A percentile compares a stretch with the other conserved stretches of the same genome.
These are phyloP conservation scores for Cephonodes hylas DNA, from an alignment of 2,888 invertebrate species.

Conservation along the genomic window DNA sequence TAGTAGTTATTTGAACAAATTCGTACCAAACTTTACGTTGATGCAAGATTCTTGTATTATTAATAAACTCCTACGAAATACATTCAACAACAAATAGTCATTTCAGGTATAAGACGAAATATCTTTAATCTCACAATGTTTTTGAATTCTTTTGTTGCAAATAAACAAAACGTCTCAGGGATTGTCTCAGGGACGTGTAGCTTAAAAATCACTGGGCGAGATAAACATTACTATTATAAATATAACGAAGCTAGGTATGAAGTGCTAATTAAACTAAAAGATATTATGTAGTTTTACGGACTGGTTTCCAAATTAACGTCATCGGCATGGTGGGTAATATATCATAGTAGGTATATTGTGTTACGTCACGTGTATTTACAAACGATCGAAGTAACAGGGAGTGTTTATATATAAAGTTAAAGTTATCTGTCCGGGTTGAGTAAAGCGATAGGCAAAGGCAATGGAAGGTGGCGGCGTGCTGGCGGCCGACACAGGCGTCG, in stretches of 20 bases:
- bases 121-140: no score
- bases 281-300: not conserved
- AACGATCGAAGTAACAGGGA: not conserved
- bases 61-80: no score
- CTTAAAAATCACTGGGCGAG: no score
- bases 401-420: not conserved
- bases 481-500: conserved; percentile 72
- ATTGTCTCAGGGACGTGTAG: no score
- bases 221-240: no score
- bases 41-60: no score
- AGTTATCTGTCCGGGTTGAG: conserved; percentile 17
- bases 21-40: no score
- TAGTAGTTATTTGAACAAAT: no score
- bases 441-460: conserved; percentile 32
- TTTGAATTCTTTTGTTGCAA: no score
- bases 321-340: not conserved
- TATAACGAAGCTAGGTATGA: not conserved
- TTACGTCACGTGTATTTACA: not conserved
- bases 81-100: no score
- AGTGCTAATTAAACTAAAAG: not conserved
- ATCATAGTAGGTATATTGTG: not conserved
- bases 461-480: conserved; percentile 57
- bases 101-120: no score
- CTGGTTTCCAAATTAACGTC: not conserved
- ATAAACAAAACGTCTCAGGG: no score